Evolutionary conservation across 1,140 invertebrate species (phyloP).

Genomic region (Macrobrachium rosenbergii): DNA sequence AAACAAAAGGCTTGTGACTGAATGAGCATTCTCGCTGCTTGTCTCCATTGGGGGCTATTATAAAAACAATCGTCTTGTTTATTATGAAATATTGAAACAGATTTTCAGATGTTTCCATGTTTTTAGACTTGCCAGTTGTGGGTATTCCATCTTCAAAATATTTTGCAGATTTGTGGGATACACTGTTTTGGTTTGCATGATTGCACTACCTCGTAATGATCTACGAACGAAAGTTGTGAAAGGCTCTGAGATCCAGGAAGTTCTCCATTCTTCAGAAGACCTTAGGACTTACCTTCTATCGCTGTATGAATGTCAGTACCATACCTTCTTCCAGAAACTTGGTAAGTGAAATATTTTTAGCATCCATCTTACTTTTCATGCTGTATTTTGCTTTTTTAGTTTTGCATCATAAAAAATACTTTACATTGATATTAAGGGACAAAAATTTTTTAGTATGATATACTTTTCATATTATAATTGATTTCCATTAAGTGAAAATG

Average conservation of each 20-base stretch:
- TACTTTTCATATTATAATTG: no score
- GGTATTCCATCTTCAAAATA: background rate
- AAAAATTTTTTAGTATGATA: no score
- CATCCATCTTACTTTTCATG: constrained; percentile 58
- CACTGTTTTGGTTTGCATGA: constrained; percentile 89
- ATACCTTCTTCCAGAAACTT: constrained; percentile 93
- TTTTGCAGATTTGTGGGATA: constrained; percentile 83
- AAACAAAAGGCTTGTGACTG: no score
- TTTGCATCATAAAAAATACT: background rate
- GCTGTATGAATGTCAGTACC: constrained; percentile 97
- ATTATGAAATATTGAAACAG: background rate
- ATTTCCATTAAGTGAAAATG: no score
- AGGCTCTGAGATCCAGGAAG: constrained; percentile 96
- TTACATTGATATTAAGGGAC: background rate
- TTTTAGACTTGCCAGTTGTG: background rate
- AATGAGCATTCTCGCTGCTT: no score
- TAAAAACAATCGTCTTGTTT: no score
- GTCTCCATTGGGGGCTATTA: no score
- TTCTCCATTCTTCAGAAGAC: constrained; percentile 89
- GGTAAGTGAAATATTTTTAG: constrained; percentile 75
- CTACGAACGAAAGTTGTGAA: constrained; percentile 89
- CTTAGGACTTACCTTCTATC: constrained; percentile 94
- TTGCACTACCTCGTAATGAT: constrained; percentile 86
- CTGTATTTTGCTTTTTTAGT: background rate
- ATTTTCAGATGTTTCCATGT: background rate